A percentile compares a stretch with the other conserved stretches of the same genome.
Conservation (phyloP, 2,113 vertebrate genomes). For the Ciconia stormi region DNA sequence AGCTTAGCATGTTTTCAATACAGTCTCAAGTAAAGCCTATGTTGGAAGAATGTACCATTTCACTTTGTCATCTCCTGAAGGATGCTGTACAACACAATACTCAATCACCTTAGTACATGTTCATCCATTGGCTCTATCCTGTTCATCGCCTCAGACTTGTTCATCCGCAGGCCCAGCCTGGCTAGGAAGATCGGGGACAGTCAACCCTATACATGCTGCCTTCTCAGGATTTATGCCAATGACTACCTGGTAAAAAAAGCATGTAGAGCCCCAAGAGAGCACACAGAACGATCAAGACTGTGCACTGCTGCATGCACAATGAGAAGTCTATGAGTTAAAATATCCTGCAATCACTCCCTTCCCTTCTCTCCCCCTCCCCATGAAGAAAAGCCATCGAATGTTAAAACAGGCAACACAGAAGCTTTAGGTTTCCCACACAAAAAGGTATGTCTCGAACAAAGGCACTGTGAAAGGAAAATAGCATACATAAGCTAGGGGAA, state of each 20-base stretch:
- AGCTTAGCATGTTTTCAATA: not conserved
- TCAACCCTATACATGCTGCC: not conserved
- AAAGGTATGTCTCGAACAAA: not conserved
- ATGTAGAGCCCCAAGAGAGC: not conserved
- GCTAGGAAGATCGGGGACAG: not conserved
- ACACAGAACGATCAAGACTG: not conserved
- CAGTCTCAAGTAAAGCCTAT: not conserved
- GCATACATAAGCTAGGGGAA: not conserved
- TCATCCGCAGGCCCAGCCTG: not conserved
- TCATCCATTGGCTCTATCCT: not conserved
- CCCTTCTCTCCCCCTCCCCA: not conserved
- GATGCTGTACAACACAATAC: not conserved
- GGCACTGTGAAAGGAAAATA: not conserved
- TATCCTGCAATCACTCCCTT: not conserved
- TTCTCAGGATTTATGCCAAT: not conserved
- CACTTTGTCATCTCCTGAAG: not conserved
- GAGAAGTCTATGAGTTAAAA: not conserved
- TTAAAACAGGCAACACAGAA: not conserved
- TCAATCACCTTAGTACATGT: not conserved
- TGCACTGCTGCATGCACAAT: not conserved
- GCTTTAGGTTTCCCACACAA: not conserved
- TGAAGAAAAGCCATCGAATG: not conserved
- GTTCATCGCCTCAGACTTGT: not conserved
- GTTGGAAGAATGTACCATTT: not conserved
- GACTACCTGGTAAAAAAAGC: not conserved